A percentile compares a stretch with the other conserved stretches of the same genome.
phyloP scores from a whole-genome alignment of 2,888 invertebrate genomes.

The Embidobia sp. region DNA sequence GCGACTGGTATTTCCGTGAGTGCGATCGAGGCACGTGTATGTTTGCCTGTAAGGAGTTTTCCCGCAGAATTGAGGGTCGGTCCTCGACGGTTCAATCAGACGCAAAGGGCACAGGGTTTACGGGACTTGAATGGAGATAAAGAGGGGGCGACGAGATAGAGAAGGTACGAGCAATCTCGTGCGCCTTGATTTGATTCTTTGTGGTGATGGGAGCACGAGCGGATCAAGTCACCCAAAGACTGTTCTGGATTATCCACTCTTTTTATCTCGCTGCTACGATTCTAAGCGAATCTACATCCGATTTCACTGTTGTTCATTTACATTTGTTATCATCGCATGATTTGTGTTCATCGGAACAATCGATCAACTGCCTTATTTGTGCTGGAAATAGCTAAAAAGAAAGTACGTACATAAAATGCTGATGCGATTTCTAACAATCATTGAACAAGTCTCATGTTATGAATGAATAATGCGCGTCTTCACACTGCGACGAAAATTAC shows the following conservation, averaged over 20 bases:
- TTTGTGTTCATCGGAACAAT: constrained; percentile 4
- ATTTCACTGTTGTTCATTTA: constrained; percentile 56
- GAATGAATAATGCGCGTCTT: no score
- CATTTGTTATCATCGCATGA: constrained; percentile 20
- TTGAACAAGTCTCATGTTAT: no score
- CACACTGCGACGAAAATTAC: constrained; percentile 21
- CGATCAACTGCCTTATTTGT: neutral
- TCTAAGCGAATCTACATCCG: constrained; percentile 27
- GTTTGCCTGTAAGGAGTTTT: constrained; percentile 65
- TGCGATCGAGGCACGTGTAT: constrained; percentile 58
- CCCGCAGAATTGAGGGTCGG: constrained; percentile 65
- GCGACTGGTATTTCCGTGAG: constrained; percentile 68
- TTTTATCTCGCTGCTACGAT: constrained; percentile 65
- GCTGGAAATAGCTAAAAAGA: no score
- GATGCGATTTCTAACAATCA: no score
- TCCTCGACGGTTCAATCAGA: constrained; percentile 73
- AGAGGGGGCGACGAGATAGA: constrained; percentile 63
- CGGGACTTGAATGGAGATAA: constrained; percentile 70
- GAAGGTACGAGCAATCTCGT: constrained; percentile 68
- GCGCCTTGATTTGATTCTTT: constrained; percentile 72
- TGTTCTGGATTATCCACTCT: constrained; percentile 73
- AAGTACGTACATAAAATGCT: no score
- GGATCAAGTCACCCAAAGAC: constrained; percentile 76
- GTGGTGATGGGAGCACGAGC: constrained; percentile 77
- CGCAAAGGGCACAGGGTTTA: constrained; percentile 72